These are phyloP conservation scores for Rhynchonema sp. DNA, from an alignment of 2,888 invertebrate genomes.

Conservation along the genomic window DNA sequence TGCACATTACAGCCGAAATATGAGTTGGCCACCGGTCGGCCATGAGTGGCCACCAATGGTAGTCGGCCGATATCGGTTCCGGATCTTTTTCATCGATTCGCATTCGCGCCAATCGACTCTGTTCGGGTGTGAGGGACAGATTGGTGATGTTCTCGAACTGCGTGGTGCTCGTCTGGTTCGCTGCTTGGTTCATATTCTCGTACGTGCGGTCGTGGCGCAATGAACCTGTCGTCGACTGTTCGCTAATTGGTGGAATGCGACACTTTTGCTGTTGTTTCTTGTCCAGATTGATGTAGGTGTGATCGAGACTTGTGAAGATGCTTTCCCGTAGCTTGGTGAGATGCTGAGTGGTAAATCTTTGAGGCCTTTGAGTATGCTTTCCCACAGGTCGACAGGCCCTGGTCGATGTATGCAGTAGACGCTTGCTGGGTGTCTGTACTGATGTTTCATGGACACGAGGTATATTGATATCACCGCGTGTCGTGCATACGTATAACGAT, in stretches of 20 bases:
- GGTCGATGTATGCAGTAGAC: conserved; percentile 6
- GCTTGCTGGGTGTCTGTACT: background rate
- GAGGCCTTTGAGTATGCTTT: conserved; percentile 5
- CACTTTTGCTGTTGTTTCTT: too few relatives aligned
- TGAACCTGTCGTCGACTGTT: background rate
- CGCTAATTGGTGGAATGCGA: background rate
- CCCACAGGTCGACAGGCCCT: conserved; percentile 13
- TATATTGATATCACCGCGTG: too few relatives aligned
- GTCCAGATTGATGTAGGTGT: conserved; percentile 5
- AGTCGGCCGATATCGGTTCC: background rate
- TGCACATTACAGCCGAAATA: background rate
- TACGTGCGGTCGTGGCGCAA: background rate
- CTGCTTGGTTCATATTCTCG: background rate
- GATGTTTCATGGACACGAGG: too few relatives aligned
- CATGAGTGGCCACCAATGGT: background rate
- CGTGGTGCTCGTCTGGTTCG: background rate
- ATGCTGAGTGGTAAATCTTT: too few relatives aligned
- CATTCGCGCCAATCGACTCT: background rate
- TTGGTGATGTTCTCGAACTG: conserved; percentile 4
- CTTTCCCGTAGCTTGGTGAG: too few relatives aligned
- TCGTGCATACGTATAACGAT: too few relatives aligned
- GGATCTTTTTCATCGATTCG: background rate
- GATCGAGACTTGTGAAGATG: background rate
- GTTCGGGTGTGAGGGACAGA: background rate
- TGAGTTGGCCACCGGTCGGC: background rate